These are phyloP conservation scores for Callocephalon fimbriatum DNA, from an alignment of 2,113 vertebrate species.

Conservation along the genomic window DNA sequence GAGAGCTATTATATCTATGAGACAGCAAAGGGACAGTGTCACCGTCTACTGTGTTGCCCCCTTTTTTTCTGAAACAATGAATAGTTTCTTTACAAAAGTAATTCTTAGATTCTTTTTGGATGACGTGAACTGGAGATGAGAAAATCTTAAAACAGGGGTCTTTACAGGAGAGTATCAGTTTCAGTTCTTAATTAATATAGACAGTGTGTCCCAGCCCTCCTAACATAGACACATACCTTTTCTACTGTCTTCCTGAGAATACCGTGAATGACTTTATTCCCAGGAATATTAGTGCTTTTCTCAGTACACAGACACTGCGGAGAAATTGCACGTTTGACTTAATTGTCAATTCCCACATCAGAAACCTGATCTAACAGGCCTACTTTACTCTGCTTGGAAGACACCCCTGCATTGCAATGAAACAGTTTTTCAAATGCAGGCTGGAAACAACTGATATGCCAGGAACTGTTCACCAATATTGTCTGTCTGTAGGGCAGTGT, in stretches of 20 bases:
- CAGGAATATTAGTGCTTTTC: not conserved
- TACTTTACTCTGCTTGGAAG: not conserved
- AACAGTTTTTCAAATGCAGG: not conserved
- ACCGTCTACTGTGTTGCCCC: not conserved
- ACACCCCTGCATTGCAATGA: not conserved
- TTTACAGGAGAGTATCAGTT: not conserved
- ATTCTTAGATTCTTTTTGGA: not conserved
- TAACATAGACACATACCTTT: not conserved
- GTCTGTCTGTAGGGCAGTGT: accelerated
- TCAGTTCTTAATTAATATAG: not conserved
- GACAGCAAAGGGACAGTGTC: not conserved
- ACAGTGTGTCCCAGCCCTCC: not conserved
- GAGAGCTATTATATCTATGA: not conserved
- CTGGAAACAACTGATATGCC: not conserved
- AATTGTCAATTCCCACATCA: not conserved
- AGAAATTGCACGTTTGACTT: not conserved
- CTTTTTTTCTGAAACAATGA: not conserved
- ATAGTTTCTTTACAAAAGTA: not conserved
- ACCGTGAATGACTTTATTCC: not conserved
- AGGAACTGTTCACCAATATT: accelerated
- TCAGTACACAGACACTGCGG: not conserved
- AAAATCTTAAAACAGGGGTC: not conserved
- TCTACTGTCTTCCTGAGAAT: not conserved
- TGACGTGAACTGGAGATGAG: not conserved
- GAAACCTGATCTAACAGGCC: not conserved